Evolutionary conservation across 2,113 vertebrate species (phyloP).

Genomic region (Melanerpes formicivorus): DNA sequence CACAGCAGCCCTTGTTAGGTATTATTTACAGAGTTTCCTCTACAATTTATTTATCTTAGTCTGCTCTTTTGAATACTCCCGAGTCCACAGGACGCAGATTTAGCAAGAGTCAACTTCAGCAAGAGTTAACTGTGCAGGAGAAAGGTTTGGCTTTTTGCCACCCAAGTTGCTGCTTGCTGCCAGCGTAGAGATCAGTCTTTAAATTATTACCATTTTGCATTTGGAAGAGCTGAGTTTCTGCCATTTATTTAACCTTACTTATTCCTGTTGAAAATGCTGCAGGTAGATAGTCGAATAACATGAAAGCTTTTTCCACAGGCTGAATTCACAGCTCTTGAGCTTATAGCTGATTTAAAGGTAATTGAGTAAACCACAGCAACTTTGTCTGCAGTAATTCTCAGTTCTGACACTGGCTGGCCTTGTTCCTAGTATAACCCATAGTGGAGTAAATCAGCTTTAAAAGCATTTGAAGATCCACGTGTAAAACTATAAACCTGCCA

Average conservation of each 20-base stretch:
- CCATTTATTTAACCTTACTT: background rate
- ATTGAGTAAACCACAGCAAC: background rate
- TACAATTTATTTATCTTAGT: background rate
- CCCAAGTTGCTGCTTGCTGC: background rate
- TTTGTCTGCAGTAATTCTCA: background rate
- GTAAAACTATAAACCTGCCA: background rate
- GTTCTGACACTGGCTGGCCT: background rate
- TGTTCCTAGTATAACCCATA: background rate
- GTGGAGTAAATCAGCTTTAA: background rate
- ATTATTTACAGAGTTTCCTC: background rate
- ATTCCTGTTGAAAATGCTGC: background rate
- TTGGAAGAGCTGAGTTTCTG: slow-evolving; percentile 5
- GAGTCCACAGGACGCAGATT: background rate
- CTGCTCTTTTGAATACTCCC: background rate
- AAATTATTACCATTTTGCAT: background rate
- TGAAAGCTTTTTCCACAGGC: background rate
- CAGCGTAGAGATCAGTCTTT: background rate
- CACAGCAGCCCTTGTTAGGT: background rate
- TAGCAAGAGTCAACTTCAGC: background rate
- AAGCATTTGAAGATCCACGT: background rate
- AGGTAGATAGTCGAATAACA: background rate
- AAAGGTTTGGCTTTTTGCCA: slow-evolving; percentile 15
- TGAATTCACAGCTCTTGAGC: background rate
- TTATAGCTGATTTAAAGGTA: background rate
- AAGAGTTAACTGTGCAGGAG: background rate